phyloP scores from a whole-genome alignment of 2,888 invertebrate genomes.

The Lasioglossum vierecki region DNA sequence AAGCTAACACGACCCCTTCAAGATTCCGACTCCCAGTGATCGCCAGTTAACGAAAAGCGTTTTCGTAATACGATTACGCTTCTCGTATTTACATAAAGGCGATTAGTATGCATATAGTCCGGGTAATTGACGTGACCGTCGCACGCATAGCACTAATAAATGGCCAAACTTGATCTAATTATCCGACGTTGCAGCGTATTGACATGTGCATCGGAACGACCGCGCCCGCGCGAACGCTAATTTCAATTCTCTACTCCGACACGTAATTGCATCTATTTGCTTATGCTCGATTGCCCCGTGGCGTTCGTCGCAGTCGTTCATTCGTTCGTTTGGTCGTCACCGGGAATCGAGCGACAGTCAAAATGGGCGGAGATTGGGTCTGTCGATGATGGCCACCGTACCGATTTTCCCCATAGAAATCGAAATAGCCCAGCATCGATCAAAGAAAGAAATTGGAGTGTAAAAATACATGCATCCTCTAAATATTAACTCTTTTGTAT shows the following conservation, averaged over 20 bases:
- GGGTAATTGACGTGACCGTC: slow-evolving; percentile 73
- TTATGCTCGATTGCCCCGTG: slow-evolving; percentile 56
- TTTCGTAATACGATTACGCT: slow-evolving; percentile 71
- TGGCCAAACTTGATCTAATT: slow-evolving; percentile 80
- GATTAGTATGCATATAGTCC: slow-evolving; percentile 75
- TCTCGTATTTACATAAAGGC: slow-evolving; percentile 78
- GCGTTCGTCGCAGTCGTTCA: slow-evolving; percentile 45
- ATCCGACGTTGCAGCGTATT: slow-evolving; percentile 71
- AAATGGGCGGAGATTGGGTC: background rate
- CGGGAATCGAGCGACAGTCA: background rate
- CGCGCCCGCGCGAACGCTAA: slow-evolving; percentile 61
- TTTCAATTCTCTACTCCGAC: slow-evolving; percentile 60
- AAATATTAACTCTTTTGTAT: too few species aligned
- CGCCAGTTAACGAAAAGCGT: slow-evolving; percentile 7
- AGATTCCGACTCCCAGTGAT: slow-evolving; percentile 25
- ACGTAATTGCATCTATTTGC: slow-evolving; percentile 71
- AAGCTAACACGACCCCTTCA: background rate
- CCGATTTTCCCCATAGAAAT: background rate
- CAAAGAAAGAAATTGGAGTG: too few species aligned
- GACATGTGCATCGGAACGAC: slow-evolving; percentile 73
- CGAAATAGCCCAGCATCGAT: too few species aligned
- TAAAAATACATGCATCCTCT: too few species aligned
- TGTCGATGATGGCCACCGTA: background rate
- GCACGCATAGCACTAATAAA: slow-evolving; percentile 72
- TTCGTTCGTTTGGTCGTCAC: slow-evolving; percentile 7